Conservation (phyloP, 2,113 vertebrate genomes). For the Calypte anna region DNA sequence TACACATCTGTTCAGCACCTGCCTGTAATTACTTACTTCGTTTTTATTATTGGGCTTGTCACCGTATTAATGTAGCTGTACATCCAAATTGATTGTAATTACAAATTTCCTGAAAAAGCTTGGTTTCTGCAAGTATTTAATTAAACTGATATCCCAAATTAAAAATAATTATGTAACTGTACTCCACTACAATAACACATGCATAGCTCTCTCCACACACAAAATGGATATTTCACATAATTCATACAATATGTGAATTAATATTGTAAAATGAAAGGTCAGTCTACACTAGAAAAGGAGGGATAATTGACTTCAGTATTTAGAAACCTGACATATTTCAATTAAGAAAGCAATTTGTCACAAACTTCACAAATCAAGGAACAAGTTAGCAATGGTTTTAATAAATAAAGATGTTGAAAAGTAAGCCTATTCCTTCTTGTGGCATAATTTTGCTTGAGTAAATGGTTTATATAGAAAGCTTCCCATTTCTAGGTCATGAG, state of each 20-base stretch:
- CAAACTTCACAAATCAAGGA: conserved; percentile 54
- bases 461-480: not conserved
- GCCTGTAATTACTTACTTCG: conserved; percentile 68
- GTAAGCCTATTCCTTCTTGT: not conserved
- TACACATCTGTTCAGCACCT: conserved; percentile 77
- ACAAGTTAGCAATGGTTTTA: conserved; percentile 4
- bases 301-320: conserved; percentile 62
- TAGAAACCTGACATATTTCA: conserved; percentile 61
- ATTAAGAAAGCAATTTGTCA: conserved; percentile 64
- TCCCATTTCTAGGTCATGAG: not conserved
- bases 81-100: conserved; percentile 83
- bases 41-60: conserved; percentile 75
- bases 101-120: conserved; percentile 81
- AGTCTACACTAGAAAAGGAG: conserved; percentile 54
- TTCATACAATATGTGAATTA: conserved; percentile 72
- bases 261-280: conserved; percentile 70
- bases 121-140: conserved; percentile 81
- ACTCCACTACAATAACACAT: conserved; percentile 76
- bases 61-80: conserved; percentile 76
- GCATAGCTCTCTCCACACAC: conserved; percentile 64
- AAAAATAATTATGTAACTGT: conserved; percentile 84
- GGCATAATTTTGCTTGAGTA: not conserved
- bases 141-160: conserved; percentile 80
- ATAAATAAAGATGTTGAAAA: conserved; percentile 38
- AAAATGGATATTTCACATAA: conserved; percentile 67